Percentiles rank a stretch among this genome's conserved stretches.
phyloP scores from a whole-genome alignment of 2,888 invertebrate species.

The Tolmerus cingulatus region DNA sequence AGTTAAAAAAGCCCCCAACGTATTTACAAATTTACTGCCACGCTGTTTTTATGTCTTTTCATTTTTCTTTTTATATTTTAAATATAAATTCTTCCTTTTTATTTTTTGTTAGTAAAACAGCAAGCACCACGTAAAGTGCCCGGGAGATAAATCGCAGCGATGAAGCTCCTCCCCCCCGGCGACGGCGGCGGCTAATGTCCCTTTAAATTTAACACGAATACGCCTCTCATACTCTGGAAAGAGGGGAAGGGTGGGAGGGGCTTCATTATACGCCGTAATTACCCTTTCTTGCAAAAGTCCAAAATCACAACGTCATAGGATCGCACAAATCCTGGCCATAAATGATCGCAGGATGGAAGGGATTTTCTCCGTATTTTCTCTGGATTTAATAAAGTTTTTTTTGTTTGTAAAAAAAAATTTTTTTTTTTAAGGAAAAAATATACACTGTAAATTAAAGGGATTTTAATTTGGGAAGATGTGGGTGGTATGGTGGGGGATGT shows the following conservation, averaged over 20 bases:
- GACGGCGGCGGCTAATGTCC: background rate
- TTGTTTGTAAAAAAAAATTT: background rate
- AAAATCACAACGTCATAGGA: conserved; percentile 2
- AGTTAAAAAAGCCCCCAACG: background rate
- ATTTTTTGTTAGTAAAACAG: background rate
- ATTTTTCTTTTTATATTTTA: background rate
- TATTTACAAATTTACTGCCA: background rate
- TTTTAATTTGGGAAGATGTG: conserved; percentile 7
- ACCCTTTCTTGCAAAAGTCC: background rate
- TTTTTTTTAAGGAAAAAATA: background rate
- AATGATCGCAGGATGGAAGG: conserved; percentile 2
- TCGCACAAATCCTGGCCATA: conserved; percentile 1
- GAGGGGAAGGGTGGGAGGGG: background rate
- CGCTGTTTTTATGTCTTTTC: background rate
- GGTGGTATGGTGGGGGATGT: background rate
- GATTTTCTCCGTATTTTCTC: background rate
- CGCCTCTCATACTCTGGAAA: background rate
- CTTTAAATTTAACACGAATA: background rate
- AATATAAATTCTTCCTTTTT: background rate
- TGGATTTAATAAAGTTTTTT: background rate
- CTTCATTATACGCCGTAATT: background rate
- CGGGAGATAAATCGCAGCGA: background rate
- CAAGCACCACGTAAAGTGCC: background rate
- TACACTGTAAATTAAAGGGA: conserved; percentile 19
- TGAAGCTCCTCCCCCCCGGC: background rate